phyloP scores from a whole-genome alignment of 2,797 vertebrate species.

The Falco columbarius region DNA sequence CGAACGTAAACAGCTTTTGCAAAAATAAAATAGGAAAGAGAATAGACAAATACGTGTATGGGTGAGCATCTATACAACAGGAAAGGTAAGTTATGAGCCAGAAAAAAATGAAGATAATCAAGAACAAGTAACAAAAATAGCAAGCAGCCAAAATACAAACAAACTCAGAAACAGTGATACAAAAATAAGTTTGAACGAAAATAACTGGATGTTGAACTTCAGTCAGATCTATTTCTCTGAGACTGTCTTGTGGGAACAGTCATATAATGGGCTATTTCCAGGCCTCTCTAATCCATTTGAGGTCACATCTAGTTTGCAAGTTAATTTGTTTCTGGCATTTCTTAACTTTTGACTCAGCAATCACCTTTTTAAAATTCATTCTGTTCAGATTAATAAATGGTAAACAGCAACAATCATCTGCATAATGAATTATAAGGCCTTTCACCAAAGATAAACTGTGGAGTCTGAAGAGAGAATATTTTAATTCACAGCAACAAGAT shows the following conservation, averaged over 20 bases:
- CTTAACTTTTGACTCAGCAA: neutral
- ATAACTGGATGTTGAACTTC: neutral
- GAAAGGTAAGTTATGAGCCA: neutral
- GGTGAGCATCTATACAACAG: neutral
- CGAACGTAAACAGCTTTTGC: neutral
- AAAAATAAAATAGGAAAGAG: neutral
- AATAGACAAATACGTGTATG: neutral
- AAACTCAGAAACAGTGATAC: neutral
- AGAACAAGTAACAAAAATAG: neutral
- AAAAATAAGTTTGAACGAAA: neutral
- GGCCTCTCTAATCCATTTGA: neutral
- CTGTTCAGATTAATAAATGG: neutral
- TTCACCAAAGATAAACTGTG: neutral
- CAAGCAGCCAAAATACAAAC: neutral
- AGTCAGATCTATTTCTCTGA: neutral
- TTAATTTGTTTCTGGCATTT: neutral
- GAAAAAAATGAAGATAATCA: neutral
- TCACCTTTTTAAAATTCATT: neutral
- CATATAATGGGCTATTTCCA: neutral
- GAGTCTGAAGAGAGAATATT: neutral
- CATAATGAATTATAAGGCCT: neutral
- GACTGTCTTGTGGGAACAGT: neutral
- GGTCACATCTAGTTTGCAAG: neutral
- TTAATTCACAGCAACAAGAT: neutral
- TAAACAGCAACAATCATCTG: neutral